These are phyloP conservation scores for Glyptemys insculpta DNA, from an alignment of 2,797 vertebrate genomes.

Conservation along the genomic window DNA sequence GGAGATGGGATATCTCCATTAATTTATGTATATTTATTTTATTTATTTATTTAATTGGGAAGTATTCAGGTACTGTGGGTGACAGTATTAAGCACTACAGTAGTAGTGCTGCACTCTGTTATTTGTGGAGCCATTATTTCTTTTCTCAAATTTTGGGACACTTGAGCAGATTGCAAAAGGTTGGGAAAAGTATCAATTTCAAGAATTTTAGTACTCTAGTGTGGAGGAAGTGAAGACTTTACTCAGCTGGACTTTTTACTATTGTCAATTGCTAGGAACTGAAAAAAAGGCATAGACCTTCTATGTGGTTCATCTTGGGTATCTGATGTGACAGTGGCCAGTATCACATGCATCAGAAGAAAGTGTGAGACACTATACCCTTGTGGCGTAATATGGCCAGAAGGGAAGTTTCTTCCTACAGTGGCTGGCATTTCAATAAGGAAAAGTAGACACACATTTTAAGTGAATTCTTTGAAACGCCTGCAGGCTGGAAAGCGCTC, in stretches of 20 bases:
- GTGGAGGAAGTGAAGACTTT: neutral
- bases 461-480: neutral
- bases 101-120: neutral
- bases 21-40: no score
- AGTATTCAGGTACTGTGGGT: neutral
- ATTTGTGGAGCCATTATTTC: neutral
- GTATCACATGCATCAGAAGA: neutral
- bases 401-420: neutral
- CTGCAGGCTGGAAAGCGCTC: conserved; percentile 10
- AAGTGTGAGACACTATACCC: neutral
- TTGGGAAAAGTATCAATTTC: neutral
- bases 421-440: neutral
- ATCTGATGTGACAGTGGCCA: neutral
- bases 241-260: neutral
- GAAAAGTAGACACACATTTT: neutral
- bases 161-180: neutral
- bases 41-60: no score
- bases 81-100: neutral
- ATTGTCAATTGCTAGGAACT: neutral
- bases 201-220: neutral
- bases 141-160: neutral
- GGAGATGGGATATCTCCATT: no score
- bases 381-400: neutral
- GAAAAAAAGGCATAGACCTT: neutral
- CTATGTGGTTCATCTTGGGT: neutral